Percentiles rank a stretch among this genome's conserved stretches.
Conservation (phyloP, 2,888 invertebrate species). For the Muscina levida region DNA sequence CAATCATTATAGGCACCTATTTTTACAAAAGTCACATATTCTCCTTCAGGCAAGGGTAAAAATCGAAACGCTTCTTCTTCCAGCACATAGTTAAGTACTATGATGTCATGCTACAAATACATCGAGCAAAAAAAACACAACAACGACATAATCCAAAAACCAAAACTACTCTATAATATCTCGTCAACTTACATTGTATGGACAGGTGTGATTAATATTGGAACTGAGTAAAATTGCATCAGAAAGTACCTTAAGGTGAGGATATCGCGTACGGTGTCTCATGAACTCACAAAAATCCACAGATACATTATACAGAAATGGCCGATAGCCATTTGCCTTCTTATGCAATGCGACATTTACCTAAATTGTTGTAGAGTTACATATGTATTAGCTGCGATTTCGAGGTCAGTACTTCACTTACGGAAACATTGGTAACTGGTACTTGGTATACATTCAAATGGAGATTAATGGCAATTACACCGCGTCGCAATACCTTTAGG, state of each 20-base stretch:
- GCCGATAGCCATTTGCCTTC: slow-evolving; percentile 39
- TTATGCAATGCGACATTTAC: slow-evolving; percentile 35
- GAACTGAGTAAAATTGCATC: neutral
- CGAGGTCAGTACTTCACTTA: no score
- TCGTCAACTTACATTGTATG: slow-evolving; percentile 39
- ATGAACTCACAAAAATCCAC: slow-evolving; percentile 46
- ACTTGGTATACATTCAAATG: no score
- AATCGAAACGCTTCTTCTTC: neutral
- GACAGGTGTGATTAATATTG: slow-evolving; percentile 57
- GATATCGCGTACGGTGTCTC: neutral
- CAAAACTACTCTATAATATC: neutral
- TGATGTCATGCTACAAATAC: slow-evolving; percentile 40
- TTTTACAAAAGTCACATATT: slow-evolving; percentile 35
- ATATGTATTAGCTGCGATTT: no score
- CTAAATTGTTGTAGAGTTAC: neutral
- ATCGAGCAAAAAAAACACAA: no score
- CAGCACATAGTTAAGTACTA: slow-evolving; percentile 23
- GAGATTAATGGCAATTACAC: no score
- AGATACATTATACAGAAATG: slow-evolving; percentile 45
- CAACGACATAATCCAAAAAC: no score
- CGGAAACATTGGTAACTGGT: no score
- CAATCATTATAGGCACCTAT: slow-evolving; percentile 40
- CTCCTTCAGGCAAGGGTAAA: slow-evolving; percentile 39
- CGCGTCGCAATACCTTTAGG: no score
- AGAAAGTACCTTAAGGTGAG: slow-evolving; percentile 11